phyloP scores from a whole-genome alignment of 2,797 vertebrate genomes.

The Rhyacichthys aspro region DNA sequence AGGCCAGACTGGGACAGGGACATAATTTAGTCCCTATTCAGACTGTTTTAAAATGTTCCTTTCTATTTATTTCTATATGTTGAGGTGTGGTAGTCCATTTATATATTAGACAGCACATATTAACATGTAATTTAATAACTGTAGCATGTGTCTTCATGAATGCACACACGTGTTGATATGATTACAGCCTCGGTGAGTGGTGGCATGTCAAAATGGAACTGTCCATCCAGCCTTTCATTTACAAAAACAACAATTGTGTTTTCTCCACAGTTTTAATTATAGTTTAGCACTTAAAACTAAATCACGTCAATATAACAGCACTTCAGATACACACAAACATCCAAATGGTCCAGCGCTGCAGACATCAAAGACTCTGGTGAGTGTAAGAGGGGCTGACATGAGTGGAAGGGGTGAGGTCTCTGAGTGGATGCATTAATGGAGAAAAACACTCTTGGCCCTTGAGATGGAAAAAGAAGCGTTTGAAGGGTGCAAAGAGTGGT shows the following conservation, averaged over 20 bases:
- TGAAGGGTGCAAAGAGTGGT: conserved; percentile 20
- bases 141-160: no score
- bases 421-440: conserved; percentile 48
- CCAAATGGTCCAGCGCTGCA: conserved; percentile 29
- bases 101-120: no score
- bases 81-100: no score
- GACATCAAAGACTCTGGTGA: conserved; percentile 62
- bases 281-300: conserved; percentile 51
- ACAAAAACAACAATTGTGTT: not conserved
- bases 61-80: no score
- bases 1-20: no score
- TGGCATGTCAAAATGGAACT: no score
- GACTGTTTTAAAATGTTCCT: no score
- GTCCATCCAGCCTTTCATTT: conserved; percentile 18
- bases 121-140: no score
- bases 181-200: no score
- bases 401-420: conserved; percentile 32
- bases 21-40: no score
- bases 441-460: conserved; percentile 46
- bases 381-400: conserved; percentile 32
- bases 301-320: conserved; percentile 41
- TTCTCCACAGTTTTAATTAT: conserved; percentile 24
- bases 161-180: no score
- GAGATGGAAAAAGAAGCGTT: conserved; percentile 50
- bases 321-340: conserved; percentile 26